Evolutionary conservation across 2,888 invertebrate species (phyloP), one percentile per base, ranked within the genome.

Genomic region (Aspidiotus destructor): DNA sequence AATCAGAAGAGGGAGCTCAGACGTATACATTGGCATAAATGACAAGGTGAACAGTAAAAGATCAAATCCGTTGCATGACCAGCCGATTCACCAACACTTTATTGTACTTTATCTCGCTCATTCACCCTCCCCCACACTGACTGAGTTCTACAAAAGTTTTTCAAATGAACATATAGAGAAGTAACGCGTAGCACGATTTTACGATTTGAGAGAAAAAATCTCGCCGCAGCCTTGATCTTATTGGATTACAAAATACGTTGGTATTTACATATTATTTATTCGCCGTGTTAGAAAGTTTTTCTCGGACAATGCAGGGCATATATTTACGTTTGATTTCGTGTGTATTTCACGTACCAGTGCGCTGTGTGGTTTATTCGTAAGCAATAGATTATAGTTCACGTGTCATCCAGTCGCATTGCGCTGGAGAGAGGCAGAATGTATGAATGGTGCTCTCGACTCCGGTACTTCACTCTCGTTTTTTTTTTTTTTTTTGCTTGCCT

Each of bases 41-140:
- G 65, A 65, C 65, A 65, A 65, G 65, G 65, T 65, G 65, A 65
- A 65, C 65, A 42, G 57, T 65, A 65, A 57, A 65, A 65, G 16
- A 55, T 54, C 41, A 17, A 65, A 11, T 52, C 52, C 13, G 62
- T 52, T 48, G 8, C 28, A 28, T 55, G 41, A 40, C 28, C 41
- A 55, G 28, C 28, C 28, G 28, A 28, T 28, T 28, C 28, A 28
- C 28, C 17, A 13, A 40, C 58, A 40, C 40, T 58, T 58, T 17
- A 28, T 17, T 55, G 10, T 8, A 13, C 17, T 17, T 17, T 28
- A 13, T 16, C 16, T 58, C 58, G 10, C 17, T 58, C 28, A 28
- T 58, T 58, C 28, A 16, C 9, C 17, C 55, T 54, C 55, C n/a
- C 17, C n/a, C 52, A 13, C 52, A 54, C 55, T 54, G 55, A 6